Conservation (phyloP, 2,113 vertebrate species). For the Dunckerocampus dactyliophorus region DNA sequence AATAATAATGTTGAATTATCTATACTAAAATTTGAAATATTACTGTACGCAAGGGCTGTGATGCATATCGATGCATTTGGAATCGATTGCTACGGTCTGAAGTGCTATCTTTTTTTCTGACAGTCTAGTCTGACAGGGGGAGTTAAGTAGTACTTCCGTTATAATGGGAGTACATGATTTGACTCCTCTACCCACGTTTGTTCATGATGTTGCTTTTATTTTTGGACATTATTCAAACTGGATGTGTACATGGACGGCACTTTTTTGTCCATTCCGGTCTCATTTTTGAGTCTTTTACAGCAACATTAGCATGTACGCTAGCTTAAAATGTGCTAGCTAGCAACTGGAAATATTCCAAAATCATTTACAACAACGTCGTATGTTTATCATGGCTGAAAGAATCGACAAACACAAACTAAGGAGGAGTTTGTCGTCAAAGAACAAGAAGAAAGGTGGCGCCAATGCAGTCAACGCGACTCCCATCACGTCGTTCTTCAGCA, state of each 20-base stretch:
- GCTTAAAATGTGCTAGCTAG: background rate
- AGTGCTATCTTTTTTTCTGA: constrained; percentile 22
- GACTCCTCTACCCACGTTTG: background rate
- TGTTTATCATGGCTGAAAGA: constrained; percentile 43
- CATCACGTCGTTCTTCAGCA: constrained; percentile 84
- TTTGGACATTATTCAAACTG: background rate
- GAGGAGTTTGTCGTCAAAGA: constrained; percentile 46
- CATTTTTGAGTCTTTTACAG: background rate
- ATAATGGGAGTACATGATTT: background rate
- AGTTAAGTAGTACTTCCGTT: constrained; percentile 12
- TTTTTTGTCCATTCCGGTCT: too few relatives aligned
- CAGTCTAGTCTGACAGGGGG: constrained; percentile 49
- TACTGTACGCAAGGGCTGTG: background rate
- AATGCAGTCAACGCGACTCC: constrained; percentile 50
- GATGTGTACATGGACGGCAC: background rate
- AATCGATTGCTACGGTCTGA: constrained; percentile 28
- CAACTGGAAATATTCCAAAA: background rate
- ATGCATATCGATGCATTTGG: constrained; percentile 27
- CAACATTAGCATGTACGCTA: constrained; percentile 1
- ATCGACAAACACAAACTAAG: constrained; percentile 24
- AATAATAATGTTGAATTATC: too few relatives aligned
- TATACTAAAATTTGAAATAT: background rate
- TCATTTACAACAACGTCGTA: too few relatives aligned
- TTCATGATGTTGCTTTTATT: background rate
- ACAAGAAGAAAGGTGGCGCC: constrained; percentile 36